Evolutionary conservation across 2,888 invertebrate genomes (phyloP).

Genomic region (Panzeria rudis): DNA sequence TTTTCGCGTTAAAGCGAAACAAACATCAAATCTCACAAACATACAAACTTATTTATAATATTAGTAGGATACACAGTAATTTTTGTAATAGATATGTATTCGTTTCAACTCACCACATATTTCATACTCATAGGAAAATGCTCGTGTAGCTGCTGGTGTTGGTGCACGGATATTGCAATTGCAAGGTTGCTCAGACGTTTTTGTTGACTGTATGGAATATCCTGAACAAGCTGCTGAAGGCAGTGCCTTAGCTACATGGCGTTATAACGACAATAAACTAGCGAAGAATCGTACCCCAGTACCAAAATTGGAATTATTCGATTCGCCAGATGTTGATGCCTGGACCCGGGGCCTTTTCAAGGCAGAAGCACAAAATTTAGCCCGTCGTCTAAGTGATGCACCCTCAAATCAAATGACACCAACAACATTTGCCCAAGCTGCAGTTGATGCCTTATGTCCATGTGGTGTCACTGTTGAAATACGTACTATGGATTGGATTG

Average conservation of each 20-base stretch:
- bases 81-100: not conserved
- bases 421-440: constrained; percentile 87
- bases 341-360: constrained; percentile 88
- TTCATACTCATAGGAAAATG: constrained; percentile 84
- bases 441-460: constrained; percentile 87
- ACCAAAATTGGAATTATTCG: constrained; percentile 85
- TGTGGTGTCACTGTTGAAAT: constrained; percentile 85
- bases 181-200: constrained; percentile 85
- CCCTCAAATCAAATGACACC: constrained; percentile 92
- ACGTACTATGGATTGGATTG: constrained; percentile 85
- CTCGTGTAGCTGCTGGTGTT: constrained; percentile 87
- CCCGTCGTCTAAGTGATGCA: constrained; percentile 88
- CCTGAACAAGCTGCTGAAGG: constrained; percentile 89
- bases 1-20: too few species aligned
- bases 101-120: not conserved
- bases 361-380: constrained; percentile 90
- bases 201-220: constrained; percentile 87
- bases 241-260: constrained; percentile 85
- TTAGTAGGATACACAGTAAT: too few species aligned
- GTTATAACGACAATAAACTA: constrained; percentile 86
- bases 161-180: constrained; percentile 84
- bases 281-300: constrained; percentile 83
- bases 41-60: too few species aligned
- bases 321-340: constrained; percentile 85
- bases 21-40: too few species aligned